Evolutionary conservation across 2,113 vertebrate species (phyloP).

Genomic region (Acanthochromis polyacanthus): DNA sequence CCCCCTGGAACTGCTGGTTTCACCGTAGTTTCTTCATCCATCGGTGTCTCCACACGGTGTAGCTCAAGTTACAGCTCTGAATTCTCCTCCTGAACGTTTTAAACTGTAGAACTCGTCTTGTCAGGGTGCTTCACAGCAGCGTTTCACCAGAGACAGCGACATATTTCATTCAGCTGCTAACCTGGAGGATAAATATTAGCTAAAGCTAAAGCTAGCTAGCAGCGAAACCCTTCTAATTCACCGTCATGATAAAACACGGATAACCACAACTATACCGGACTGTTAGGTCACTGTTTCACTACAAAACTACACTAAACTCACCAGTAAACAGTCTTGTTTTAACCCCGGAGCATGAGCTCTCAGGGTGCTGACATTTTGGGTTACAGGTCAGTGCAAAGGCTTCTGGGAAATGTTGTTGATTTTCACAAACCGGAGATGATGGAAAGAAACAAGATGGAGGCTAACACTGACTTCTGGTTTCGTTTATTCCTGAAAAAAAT

Average conservation of each 20-base stretch:
- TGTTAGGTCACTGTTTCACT: background rate
- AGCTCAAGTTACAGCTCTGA: conserved; percentile 24
- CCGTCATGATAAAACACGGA: background rate
- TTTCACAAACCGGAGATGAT: background rate
- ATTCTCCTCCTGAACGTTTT: conserved; percentile 71
- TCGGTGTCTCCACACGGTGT: conserved; percentile 71
- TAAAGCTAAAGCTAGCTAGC: background rate
- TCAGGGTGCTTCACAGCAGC: conserved; percentile 36
- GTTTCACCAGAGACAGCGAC: conserved; percentile 53
- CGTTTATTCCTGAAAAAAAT: background rate
- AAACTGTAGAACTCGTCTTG: conserved; percentile 61
- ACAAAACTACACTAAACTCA: background rate
- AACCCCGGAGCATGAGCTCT: conserved; percentile 17
- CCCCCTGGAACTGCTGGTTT: conserved; percentile 28
- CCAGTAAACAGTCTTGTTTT: background rate
- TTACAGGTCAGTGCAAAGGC: conserved; percentile 52
- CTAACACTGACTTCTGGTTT: background rate
- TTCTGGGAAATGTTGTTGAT: conserved; percentile 75
- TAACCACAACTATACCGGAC: background rate
- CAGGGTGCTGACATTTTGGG: conserved; percentile 78
- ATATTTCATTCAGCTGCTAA: conserved; percentile 41
- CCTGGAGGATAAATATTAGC: background rate
- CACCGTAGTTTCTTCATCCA: conserved; percentile 72
- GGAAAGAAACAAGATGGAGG: background rate
- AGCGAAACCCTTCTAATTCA: background rate